Percentiles rank a stretch among this genome's conserved stretches.
Conservation (phyloP, 1,140 invertebrate genomes). For the Venustaconcha ellipsiformis region DNA sequence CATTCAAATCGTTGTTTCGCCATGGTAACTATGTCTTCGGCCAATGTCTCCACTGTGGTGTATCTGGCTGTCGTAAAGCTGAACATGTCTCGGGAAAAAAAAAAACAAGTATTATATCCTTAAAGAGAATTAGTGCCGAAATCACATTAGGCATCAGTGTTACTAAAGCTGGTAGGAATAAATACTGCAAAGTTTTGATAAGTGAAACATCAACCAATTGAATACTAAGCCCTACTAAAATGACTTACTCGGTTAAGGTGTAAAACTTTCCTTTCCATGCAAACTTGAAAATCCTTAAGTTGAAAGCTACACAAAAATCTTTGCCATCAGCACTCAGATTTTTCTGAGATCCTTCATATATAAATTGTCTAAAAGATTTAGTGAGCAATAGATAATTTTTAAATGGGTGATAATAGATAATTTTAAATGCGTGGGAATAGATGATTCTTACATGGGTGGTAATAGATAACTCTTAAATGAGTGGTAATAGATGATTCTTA, state of each 20-base stretch:
- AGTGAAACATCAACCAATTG: not conserved
- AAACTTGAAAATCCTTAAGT: no score
- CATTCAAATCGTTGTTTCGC: conserved; percentile 40
- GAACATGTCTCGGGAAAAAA: conserved; percentile 91
- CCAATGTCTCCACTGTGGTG: conserved; percentile 82
- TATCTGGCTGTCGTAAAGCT: conserved; percentile 92
- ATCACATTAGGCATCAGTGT: no score
- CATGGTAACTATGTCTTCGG: conserved; percentile 49
- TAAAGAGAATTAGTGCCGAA: conserved; percentile 40
- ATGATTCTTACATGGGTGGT: no score
- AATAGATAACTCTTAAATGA: no score
- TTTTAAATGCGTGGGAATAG: no score
- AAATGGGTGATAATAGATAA: no score
- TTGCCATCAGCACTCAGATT: no score
- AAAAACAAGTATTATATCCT: conserved; percentile 90
- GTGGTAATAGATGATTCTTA: no score
- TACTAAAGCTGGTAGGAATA: not conserved
- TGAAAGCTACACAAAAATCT: no score
- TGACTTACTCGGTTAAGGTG: not conserved
- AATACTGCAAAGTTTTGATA: not conserved
- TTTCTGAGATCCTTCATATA: no score
- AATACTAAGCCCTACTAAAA: not conserved
- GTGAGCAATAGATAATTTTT: no score
- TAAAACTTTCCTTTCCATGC: not conserved
- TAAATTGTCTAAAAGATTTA: no score